phyloP scores from a whole-genome alignment of 2,797 vertebrate genomes.

The Sebastes baramenuke region DNA sequence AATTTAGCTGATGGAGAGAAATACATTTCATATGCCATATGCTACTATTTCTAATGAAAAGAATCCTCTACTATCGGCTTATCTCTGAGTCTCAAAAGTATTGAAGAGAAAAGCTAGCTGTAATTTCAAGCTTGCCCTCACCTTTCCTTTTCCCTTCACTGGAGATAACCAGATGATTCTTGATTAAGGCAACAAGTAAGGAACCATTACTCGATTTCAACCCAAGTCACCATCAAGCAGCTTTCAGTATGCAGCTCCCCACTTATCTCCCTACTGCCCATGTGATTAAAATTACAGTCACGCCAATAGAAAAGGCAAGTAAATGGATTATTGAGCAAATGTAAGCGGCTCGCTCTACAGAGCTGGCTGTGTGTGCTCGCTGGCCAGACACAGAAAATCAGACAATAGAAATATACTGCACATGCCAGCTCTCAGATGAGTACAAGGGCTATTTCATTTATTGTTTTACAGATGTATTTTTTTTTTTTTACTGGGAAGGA shows the following conservation, averaged over 20 bases:
- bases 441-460: slow-evolving; percentile 16
- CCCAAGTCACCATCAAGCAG: slow-evolving; percentile 53
- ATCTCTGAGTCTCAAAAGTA: neutral
- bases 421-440: slow-evolving; percentile 29
- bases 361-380: slow-evolving; percentile 41
- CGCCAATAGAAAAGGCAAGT: slow-evolving; percentile 63
- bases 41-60: neutral
- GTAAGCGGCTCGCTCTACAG: slow-evolving; percentile 54
- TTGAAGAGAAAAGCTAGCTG: neutral
- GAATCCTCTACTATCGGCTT: neutral
- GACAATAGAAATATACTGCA: slow-evolving; percentile 38
- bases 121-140: neutral
- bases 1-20: no score
- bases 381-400: slow-evolving; percentile 34
- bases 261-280: slow-evolving; percentile 60
- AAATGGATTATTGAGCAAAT: slow-evolving; percentile 78
- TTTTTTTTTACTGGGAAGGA: slow-evolving; percentile 3
- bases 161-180: slow-evolving; percentile 40
- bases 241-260: slow-evolving; percentile 49
- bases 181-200: slow-evolving; percentile 37
- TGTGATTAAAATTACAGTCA: slow-evolving; percentile 73
- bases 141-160: slow-evolving; percentile 41
- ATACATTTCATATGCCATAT: no score
- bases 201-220: slow-evolving; percentile 58
- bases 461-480: slow-evolving; percentile 21